Conservation (phyloP, 2,888 invertebrate species). For the Lysandra bellargus region DNA sequence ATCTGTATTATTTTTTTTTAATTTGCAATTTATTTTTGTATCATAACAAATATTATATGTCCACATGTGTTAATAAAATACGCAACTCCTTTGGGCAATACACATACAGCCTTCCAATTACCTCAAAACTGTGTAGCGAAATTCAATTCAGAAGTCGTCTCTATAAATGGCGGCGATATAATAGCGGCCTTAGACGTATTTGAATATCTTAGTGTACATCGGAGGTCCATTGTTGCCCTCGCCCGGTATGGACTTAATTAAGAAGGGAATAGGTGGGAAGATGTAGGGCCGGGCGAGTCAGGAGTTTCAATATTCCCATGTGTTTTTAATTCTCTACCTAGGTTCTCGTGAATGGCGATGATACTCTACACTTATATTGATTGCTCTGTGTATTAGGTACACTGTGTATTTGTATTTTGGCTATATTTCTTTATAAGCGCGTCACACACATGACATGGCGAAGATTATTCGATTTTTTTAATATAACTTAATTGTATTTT, state of each 20-base stretch:
- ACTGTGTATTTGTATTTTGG: neutral
- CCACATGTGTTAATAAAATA: neutral
- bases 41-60: no score
- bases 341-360: slow-evolving; percentile 5
- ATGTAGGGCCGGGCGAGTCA: slow-evolving; percentile 52
- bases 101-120: slow-evolving; percentile 43
- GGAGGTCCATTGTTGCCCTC: slow-evolving; percentile 71
- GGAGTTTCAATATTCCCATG: slow-evolving; percentile 32
- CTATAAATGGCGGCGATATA: slow-evolving; percentile 69
- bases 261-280: slow-evolving; percentile 70
- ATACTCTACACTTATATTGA: slow-evolving; percentile 3
- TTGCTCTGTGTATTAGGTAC: neutral
- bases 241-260: slow-evolving; percentile 80
- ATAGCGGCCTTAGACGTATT: slow-evolving; percentile 76
- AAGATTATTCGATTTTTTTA: no score
- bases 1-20: no score
- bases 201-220: slow-evolving; percentile 78
- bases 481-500: no score
- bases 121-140: slow-evolving; percentile 44
- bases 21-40: no score
- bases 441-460: no score
- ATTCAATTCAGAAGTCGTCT: slow-evolving; percentile 50
- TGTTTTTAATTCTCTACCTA: slow-evolving; percentile 15
- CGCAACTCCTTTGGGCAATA: slow-evolving; percentile 22
- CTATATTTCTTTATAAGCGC: no score